Evolutionary conservation across 2,888 invertebrate genomes (phyloP), one percentile per base, ranked within the genome.

Genomic region (Diabrotica balteata): DNA sequence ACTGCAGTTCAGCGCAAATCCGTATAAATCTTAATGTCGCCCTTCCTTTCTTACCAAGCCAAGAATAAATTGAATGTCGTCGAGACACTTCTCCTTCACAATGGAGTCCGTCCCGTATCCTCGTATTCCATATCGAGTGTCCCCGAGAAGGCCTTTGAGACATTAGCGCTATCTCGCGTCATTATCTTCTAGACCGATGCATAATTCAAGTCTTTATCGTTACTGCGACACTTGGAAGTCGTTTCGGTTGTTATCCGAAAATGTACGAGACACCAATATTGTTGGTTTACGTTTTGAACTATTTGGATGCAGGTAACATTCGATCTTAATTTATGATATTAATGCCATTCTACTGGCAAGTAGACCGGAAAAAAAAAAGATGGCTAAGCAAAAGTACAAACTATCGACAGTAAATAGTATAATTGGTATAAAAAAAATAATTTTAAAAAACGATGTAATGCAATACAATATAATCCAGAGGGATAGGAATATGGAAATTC

Each of bases 121-220:
- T 44, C 22, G 50, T 49, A 47, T 46, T n/a, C 57, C 51, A 51
- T 17, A 47, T 50, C 51, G 49, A 51, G 47, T 47, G 10, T 47
- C 17, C 55, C 22, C 17, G 60, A 63, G 49, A 53, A 66, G 65
- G 58, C 64, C 63, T 71, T 69, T 59, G 63, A 68, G 68, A 71
- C 72, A 71, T 73, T 71, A 72, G 65, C 69, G 68, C 69, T 72
- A 73, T 75, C 73, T 75, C 58, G 59, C 58, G 69, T 71, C 72
- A 68, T 69, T 73, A 75, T 75, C 75, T 72, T 55, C 50, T 61
- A 62, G 68, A 61, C 72, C 69, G 68, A 70, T 73, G 72, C 70
- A 72, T 73, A 75, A 75, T 75, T 75, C 72, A 72, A 60, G 66
- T 58, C 66, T 70, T 71, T 73, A 73, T 74, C 72, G 70, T 61